A percentile compares a stretch with the other conserved stretches of the same genome.
These are phyloP conservation scores for Phrynosoma platyrhinos DNA, from an alignment of 2,113 vertebrate genomes.

Conservation along the genomic window DNA sequence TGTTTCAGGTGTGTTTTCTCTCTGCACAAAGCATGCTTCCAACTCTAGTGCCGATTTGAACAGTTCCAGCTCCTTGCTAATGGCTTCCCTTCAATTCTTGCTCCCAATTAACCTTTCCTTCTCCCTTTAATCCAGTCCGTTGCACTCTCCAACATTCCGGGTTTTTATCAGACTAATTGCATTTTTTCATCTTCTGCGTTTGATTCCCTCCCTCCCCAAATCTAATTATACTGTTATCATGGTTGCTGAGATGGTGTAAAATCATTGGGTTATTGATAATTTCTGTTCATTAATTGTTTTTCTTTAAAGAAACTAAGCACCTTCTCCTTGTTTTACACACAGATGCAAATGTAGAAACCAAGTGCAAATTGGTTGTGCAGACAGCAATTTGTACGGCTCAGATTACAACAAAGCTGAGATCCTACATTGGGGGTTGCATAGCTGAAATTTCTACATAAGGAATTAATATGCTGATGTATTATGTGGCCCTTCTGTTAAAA, in stretches of 20 bases:
- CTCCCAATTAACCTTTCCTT: constrained; percentile 78
- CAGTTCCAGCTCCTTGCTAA: constrained; percentile 54
- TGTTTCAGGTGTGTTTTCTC: background rate
- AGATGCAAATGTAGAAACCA: constrained; percentile 42
- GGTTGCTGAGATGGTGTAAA: constrained; percentile 61
- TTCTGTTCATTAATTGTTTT: constrained; percentile 61
- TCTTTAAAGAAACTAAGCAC: constrained; percentile 12
- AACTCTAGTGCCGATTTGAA: constrained; percentile 47
- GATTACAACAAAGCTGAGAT: no score
- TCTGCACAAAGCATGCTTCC: constrained; percentile 11
- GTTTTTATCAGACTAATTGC: constrained; percentile 69
- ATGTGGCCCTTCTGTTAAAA: no score
- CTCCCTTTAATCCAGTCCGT: constrained; percentile 65
- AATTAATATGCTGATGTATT: no score
- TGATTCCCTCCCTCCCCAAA: constrained; percentile 57
- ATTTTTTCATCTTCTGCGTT: constrained; percentile 72
- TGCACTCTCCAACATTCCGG: constrained; percentile 53
- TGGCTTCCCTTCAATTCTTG: constrained; percentile 64
- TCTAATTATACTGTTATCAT: constrained; percentile 74
- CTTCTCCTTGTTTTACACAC: constrained; percentile 51
- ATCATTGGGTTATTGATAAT: constrained; percentile 68
- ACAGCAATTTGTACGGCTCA: no score
- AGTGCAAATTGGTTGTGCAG: rapidly evolving
- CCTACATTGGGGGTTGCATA: no score
- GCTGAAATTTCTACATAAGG: no score